Percentiles rank a stretch among this genome's conserved stretches.
phyloP scores from a whole-genome alignment of 2,888 invertebrate species.

The Chloroclystis v-ata region DNA sequence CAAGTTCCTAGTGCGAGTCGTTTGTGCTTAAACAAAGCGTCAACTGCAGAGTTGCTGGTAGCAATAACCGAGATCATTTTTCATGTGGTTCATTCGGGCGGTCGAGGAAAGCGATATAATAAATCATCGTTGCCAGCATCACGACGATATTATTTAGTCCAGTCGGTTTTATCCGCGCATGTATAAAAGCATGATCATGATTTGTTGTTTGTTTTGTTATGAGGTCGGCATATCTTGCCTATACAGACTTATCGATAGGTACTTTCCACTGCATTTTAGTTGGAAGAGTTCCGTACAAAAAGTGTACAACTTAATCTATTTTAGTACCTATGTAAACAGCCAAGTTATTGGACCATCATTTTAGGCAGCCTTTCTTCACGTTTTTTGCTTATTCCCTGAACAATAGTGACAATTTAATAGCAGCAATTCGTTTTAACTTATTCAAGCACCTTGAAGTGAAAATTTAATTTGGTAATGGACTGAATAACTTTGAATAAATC shows the following conservation, averaged over 20 bases:
- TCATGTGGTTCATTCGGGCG: slow-evolving; percentile 76
- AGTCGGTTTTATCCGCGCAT: slow-evolving; percentile 65
- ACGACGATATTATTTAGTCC: slow-evolving; percentile 74
- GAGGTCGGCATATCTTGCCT: too few species aligned
- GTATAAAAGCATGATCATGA: slow-evolving; percentile 51
- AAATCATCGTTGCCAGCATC: slow-evolving; percentile 76
- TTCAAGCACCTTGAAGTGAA: too few species aligned
- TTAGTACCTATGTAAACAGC: too few species aligned
- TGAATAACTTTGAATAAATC: too few species aligned
- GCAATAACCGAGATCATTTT: slow-evolving; percentile 77
- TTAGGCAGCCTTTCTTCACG: too few species aligned
- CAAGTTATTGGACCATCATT: too few species aligned
- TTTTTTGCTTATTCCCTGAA: slow-evolving; percentile 4
- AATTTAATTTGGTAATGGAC: too few species aligned
- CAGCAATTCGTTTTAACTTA: neutral
- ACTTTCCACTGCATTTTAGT: too few species aligned
- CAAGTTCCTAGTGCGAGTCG: slow-evolving; percentile 72
- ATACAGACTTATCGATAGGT: too few species aligned
- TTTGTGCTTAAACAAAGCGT: slow-evolving; percentile 77
- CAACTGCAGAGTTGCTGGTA: slow-evolving; percentile 73
- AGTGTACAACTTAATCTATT: too few species aligned
- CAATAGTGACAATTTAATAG: slow-evolving; percentile 23
- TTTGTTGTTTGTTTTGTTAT: slow-evolving; percentile 16
- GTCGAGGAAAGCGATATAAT: slow-evolving; percentile 75
- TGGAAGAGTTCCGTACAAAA: too few species aligned